Evolutionary conservation across 2,888 invertebrate genomes (phyloP).

Genomic region (Latheticus oryzae): DNA sequence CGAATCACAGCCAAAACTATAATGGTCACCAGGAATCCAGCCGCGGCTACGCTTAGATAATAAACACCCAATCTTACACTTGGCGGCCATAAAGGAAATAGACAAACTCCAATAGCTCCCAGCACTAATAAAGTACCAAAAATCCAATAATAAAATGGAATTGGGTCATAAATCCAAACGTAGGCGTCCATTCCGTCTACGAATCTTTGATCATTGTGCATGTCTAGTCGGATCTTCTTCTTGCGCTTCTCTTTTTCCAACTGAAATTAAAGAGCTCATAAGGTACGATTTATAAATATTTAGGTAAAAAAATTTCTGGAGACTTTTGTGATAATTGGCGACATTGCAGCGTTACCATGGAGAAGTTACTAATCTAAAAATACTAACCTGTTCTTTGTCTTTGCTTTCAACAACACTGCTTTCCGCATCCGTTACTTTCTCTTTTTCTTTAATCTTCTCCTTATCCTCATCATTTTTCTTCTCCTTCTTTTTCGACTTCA

Average conservation of each 20-base stretch:
- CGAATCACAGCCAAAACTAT: slow-evolving; percentile 90
- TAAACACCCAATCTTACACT: slow-evolving; percentile 94
- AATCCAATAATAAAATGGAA: slow-evolving; percentile 94
- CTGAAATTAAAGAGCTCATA: too few species aligned
- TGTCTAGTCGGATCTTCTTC: slow-evolving; percentile 94
- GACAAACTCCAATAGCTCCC: slow-evolving; percentile 93
- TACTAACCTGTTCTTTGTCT: slow-evolving; percentile 56
- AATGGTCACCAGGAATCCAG: slow-evolving; percentile 94
- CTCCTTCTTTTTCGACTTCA: slow-evolving; percentile 71
- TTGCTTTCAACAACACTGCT: slow-evolving; percentile 69
- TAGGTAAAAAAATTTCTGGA: too few species aligned
- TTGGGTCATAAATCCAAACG: slow-evolving; percentile 98
- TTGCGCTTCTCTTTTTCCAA: slow-evolving; percentile 77
- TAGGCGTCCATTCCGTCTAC: slow-evolving; percentile 95
- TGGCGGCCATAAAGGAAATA: slow-evolving; percentile 99
- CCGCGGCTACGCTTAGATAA: slow-evolving; percentile 94
- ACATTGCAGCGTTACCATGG: too few species aligned
- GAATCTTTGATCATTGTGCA: slow-evolving; percentile 96
- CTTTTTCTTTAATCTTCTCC: slow-evolving; percentile 65
- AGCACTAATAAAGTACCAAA: slow-evolving; percentile 90
- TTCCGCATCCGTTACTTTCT: slow-evolving; percentile 67
- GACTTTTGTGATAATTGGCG: too few species aligned
- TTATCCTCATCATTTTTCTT: slow-evolving; percentile 70
- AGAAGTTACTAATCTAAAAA: too few species aligned
- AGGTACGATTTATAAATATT: too few species aligned